These are phyloP conservation scores for Tragelaphus strepsiceros DNA, from an alignment of 2,113 vertebrate genomes.

Conservation along the genomic window DNA sequence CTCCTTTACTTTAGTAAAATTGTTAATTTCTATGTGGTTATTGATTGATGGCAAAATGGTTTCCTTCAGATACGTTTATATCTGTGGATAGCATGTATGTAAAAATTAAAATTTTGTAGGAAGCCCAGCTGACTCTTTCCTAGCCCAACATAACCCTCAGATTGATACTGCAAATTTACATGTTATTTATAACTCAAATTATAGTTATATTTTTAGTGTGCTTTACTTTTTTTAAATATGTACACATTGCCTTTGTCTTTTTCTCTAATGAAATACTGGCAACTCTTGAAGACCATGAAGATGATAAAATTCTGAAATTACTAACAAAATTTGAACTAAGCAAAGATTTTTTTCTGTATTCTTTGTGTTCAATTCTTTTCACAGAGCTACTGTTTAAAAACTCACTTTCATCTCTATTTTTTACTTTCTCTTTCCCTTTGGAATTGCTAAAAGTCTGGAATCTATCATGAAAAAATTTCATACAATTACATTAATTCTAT, in stretches of 20 bases:
- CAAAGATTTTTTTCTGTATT: neutral
- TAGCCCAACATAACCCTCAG: neutral
- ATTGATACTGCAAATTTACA: neutral
- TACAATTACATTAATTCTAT: neutral
- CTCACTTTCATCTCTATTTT: neutral
- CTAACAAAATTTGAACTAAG: neutral
- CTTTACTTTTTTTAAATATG: neutral
- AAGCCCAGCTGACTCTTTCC: neutral
- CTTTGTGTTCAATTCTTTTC: neutral
- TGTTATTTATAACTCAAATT: neutral
- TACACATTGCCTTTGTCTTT: neutral
- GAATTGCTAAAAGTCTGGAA: neutral
- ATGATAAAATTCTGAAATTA: neutral
- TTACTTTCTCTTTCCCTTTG: neutral
- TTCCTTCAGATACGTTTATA: neutral
- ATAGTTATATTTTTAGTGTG: neutral
- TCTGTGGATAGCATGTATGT: neutral
- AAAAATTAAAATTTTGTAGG: neutral
- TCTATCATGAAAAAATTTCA: neutral
- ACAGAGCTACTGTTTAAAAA: neutral
- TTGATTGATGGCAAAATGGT: neutral
- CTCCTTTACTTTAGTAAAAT: neutral
- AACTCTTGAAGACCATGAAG: neutral
- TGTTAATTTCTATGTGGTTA: neutral
- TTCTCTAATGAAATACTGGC: neutral